Conservation (phyloP, 92 coral and sea anemone genomes). For the Porites evermanni region DNA sequence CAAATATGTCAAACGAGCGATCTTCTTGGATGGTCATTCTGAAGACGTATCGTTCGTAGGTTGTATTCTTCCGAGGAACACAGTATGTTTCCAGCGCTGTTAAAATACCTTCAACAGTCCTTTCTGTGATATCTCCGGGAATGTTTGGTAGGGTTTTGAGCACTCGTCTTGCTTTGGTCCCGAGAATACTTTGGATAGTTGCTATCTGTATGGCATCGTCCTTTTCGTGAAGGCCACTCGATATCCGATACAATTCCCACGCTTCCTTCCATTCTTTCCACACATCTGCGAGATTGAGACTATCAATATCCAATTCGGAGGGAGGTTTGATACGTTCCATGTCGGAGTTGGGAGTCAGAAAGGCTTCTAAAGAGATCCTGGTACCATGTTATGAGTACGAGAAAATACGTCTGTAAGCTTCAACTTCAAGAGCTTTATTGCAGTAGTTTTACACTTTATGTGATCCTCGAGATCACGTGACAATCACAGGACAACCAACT, state of each 20-base stretch:
- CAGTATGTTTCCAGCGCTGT: conserved; percentile 33
- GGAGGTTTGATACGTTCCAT: conserved; percentile 42
- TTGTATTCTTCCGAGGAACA: conserved; percentile 42
- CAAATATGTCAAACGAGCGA: conserved; percentile 43
- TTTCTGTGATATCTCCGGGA: conserved; percentile 19
- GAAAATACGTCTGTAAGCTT: too few species aligned
- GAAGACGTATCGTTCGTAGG: conserved; percentile 54
- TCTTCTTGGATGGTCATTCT: conserved; percentile 36
- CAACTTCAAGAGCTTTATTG: too few species aligned
- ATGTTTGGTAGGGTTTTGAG: conserved; percentile 24
- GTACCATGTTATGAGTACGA: neutral
- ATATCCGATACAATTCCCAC: conserved; percentile 4
- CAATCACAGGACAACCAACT: too few species aligned
- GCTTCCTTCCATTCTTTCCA: conserved; percentile 40
- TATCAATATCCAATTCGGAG: conserved; percentile 38
- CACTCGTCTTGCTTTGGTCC: conserved; percentile 16
- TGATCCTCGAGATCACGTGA: too few species aligned
- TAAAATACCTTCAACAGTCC: conserved; percentile 23
- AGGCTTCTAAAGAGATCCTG: neutral
- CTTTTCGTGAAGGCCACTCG: conserved; percentile 30
- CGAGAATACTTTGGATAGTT: conserved; percentile 24
- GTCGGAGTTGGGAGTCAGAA: conserved; percentile 1
- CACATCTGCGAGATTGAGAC: conserved; percentile 27
- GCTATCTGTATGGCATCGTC: conserved; percentile 7
- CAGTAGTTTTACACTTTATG: too few species aligned